These are phyloP conservation scores for Agonum fuliginosum DNA, from an alignment of 2,888 invertebrate genomes.

Conservation along the genomic window DNA sequence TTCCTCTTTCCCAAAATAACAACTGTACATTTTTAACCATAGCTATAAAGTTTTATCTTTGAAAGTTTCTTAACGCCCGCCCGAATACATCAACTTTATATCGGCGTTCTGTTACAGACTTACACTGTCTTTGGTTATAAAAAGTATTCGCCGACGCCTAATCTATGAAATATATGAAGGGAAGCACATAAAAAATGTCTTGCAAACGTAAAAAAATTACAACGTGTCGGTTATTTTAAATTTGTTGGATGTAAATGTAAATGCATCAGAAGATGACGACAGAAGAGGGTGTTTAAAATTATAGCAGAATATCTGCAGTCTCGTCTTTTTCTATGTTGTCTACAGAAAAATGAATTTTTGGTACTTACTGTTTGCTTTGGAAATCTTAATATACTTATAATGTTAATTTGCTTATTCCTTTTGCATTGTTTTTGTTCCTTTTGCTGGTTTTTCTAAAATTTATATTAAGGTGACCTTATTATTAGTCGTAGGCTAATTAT, in stretches of 20 bases:
- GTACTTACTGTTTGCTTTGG: too few relatives aligned
- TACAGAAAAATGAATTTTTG: too few relatives aligned
- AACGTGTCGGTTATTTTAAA: slow-evolving; percentile 43
- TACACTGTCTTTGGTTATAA: slow-evolving; percentile 47
- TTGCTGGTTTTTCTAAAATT: too few relatives aligned
- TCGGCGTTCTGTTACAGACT: slow-evolving; percentile 36
- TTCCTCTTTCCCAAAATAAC: slow-evolving; percentile 38
- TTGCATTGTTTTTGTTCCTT: too few relatives aligned
- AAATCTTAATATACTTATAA: too few relatives aligned
- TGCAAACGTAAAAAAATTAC: slow-evolving; percentile 43
- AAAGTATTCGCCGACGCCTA: slow-evolving; percentile 30
- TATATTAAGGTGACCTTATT: too few relatives aligned
- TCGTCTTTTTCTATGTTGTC: too few relatives aligned
- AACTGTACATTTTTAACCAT: slow-evolving; percentile 48
- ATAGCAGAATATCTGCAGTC: too few relatives aligned
- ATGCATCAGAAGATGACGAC: slow-evolving; percentile 32
- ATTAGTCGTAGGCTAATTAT: too few relatives aligned
- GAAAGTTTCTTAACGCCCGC: slow-evolving; percentile 7
- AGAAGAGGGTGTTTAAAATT: slow-evolving; percentile 3
- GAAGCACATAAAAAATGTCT: slow-evolving; percentile 39
- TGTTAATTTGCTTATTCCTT: too few relatives aligned
- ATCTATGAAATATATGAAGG: slow-evolving; percentile 46
- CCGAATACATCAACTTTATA: slow-evolving; percentile 36
- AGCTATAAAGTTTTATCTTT: slow-evolving; percentile 43
- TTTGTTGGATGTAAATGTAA: slow-evolving; percentile 32